phyloP scores from a whole-genome alignment of 2,113 vertebrate species.

The Epinephelus lanceolatus region DNA sequence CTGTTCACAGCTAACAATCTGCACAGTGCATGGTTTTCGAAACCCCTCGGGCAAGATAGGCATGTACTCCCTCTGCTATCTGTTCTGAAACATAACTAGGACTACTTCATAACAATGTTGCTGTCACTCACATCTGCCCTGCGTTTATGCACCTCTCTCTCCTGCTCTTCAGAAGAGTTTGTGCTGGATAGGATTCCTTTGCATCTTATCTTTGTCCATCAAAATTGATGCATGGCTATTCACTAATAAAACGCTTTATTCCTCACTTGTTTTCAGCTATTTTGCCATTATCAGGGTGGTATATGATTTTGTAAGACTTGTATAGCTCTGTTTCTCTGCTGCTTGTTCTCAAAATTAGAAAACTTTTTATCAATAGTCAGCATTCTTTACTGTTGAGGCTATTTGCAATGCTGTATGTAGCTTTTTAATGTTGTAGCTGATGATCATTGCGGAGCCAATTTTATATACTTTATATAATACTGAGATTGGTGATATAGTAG shows the following conservation, averaged over 20 bases:
- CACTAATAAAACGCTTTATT: no score
- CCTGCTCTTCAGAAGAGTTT: neutral
- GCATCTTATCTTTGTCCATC: neutral
- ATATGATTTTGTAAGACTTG: neutral
- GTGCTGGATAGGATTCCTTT: neutral
- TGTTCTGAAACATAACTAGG: slow-evolving; percentile 19
- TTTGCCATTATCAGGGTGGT: neutral
- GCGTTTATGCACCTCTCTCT: neutral
- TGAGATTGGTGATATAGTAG: no score
- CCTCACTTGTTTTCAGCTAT: neutral
- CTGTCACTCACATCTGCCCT: slow-evolving; percentile 10
- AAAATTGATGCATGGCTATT: neutral
- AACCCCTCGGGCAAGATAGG: neutral
- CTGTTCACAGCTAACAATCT: neutral
- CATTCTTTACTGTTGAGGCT: no score
- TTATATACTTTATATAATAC: no score
- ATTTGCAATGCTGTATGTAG: no score
- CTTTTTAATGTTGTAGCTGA: no score
- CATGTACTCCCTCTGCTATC: neutral
- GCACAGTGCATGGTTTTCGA: neutral
- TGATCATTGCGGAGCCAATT: no score
- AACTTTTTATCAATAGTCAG: no score
- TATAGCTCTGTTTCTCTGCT: no score
- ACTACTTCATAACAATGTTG: neutral
- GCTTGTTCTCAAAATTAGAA: no score